These are phyloP conservation scores for Apistogramma diplotaenia DNA, from an alignment of 2,113 vertebrate species.

Conservation along the genomic window DNA sequence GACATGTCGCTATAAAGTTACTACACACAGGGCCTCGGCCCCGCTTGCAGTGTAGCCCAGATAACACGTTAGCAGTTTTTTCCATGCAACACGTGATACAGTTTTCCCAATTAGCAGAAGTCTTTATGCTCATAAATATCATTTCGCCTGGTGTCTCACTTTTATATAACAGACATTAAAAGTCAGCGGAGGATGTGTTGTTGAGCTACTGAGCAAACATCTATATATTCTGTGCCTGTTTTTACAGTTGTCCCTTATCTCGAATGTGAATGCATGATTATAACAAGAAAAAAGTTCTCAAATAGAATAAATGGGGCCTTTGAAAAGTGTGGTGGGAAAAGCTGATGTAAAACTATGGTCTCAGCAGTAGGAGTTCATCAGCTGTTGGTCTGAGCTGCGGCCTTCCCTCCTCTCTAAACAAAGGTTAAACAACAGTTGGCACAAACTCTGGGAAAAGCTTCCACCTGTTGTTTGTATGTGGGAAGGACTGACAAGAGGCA, in stretches of 20 bases:
- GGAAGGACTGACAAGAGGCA: not conserved
- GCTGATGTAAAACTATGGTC: not conserved
- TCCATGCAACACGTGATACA: conserved; percentile 48
- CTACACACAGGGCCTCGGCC: conserved; percentile 21
- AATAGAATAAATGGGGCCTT: not conserved
- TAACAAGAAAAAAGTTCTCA: too few species aligned
- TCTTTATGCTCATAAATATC: not conserved
- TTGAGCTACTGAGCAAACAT: not conserved
- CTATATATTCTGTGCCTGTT: not conserved
- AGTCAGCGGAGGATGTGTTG: not conserved
- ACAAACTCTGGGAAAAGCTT: conserved; percentile 43
- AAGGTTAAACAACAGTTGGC: conserved; percentile 63
- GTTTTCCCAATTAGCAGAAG: conserved; percentile 24
- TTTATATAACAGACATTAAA: not conserved
- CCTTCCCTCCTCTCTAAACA: conserved; percentile 55
- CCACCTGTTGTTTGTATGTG: conserved; percentile 50
- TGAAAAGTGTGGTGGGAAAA: not conserved
- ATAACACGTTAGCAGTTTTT: conserved; percentile 56
- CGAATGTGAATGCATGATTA: not conserved
- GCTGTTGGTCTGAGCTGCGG: conserved; percentile 42
- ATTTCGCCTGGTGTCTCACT: not conserved
- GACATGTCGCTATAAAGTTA: conserved; percentile 33
- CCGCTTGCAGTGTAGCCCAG: conserved; percentile 48
- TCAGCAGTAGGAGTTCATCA: conserved; percentile 44
- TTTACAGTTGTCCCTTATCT: too few species aligned